Percentiles rank a stretch among this genome's conserved stretches.
Evolutionary conservation across 2,797 vertebrate genomes (phyloP).

Genomic region (Oreochromis grahami): DNA sequence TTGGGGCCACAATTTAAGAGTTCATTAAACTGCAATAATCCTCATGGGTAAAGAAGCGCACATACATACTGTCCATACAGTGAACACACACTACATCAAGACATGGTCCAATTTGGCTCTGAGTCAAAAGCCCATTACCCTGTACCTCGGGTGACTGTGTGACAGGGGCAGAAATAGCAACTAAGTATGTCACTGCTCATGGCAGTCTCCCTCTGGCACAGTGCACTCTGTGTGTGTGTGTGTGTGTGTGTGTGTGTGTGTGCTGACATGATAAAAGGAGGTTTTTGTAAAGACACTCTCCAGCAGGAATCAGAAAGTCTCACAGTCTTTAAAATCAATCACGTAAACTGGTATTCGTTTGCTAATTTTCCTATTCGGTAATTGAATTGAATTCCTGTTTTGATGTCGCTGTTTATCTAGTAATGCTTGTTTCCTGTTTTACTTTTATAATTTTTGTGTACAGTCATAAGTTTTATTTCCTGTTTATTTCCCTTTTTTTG

Average conservation of each 20-base stretch:
- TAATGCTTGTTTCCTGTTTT: neutral
- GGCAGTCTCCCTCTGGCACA: neutral
- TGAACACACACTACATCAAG: neutral
- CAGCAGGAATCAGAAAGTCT: neutral
- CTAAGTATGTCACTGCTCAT: conserved; percentile 34
- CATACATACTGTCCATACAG: neutral
- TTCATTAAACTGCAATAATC: neutral
- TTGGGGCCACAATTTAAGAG: neutral
- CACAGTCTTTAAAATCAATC: neutral
- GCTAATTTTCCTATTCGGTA: neutral
- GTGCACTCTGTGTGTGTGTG: neutral
- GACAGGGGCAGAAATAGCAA: conserved; percentile 27
- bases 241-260: neutral
- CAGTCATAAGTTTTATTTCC: neutral
- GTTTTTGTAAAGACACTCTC: neutral
- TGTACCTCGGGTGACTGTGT: neutral
- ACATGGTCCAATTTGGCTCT: neutral
- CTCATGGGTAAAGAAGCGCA: neutral
- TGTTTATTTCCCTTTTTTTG: neutral
- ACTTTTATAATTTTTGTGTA: neutral
- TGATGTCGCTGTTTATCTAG: neutral
- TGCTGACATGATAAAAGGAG: neutral
- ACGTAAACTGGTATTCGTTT: neutral
- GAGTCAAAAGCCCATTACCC: neutral
- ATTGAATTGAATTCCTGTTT: neutral